phyloP scores from a whole-genome alignment of 2,113 vertebrate genomes.

The Dasypus novemcinctus region DNA sequence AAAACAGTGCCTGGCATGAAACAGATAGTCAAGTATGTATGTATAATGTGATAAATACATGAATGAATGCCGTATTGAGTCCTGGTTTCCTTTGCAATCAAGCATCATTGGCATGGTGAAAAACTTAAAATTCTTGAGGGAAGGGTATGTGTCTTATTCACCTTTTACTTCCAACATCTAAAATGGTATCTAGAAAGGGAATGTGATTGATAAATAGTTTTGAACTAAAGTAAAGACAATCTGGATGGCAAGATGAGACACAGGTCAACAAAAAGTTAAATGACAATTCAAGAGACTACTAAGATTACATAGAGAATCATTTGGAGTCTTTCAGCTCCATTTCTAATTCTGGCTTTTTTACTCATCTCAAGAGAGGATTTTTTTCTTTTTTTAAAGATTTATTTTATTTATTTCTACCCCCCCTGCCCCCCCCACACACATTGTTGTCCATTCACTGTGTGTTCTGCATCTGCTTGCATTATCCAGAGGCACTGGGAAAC shows the following conservation, averaged over 20 bases:
- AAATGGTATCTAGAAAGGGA: not conserved
- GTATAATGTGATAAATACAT: not conserved
- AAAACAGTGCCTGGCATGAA: not conserved
- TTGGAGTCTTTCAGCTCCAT: not conserved
- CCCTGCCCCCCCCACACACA: too few species aligned
- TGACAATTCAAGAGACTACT: not conserved
- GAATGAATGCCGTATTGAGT: not conserved
- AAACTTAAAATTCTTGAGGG: not conserved
- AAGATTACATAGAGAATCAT: not conserved
- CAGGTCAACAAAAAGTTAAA: not conserved
- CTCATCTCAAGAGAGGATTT: not conserved
- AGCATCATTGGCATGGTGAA: not conserved
- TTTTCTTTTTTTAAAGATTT: too few species aligned
- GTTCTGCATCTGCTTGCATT: too few species aligned
- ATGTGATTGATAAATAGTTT: not conserved
- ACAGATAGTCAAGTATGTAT: not conserved
- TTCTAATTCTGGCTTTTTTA: constrained; percentile 14
- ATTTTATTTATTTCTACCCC: too few species aligned
- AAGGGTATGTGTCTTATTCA: not conserved
- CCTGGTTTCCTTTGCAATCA: not conserved
- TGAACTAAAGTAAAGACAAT: not conserved
- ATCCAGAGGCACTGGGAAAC: too few species aligned
- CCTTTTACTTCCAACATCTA: not conserved
- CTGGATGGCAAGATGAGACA: not conserved
- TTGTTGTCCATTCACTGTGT: too few species aligned